Evolutionary conservation across 2,113 vertebrate species (phyloP).

Genomic region (Mustela lutreola): DNA sequence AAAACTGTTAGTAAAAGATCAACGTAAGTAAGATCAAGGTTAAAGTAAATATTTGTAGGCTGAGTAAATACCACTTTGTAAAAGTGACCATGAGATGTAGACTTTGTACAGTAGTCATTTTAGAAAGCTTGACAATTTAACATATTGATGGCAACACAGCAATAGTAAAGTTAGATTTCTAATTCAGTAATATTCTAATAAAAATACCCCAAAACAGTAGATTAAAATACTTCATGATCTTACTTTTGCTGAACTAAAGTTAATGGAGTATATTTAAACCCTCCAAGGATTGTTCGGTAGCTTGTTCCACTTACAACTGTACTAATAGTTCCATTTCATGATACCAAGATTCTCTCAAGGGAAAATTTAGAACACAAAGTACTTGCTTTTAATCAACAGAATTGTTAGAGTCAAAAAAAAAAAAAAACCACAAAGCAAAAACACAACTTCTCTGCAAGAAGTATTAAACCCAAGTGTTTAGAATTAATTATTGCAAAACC

Average conservation of each 20-base stretch:
- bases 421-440: background rate
- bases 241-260: background rate
- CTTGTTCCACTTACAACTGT: conserved; percentile 5
- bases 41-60: conserved; percentile 45
- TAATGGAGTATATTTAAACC: conserved; percentile 9
- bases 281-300: background rate
- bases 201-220: background rate
- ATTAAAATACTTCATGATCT: background rate
- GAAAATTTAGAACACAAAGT: conserved; percentile 30
- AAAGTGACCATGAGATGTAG: background rate
- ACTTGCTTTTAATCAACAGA: conserved; percentile 27
- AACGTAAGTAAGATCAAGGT: background rate
- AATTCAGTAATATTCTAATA: conserved; percentile 5
- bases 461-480: background rate
- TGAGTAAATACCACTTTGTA: background rate
- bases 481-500: conserved; percentile 18
- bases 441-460: background rate
- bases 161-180: background rate
- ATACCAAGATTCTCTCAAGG: background rate
- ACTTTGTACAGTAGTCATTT: background rate
- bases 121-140: background rate
- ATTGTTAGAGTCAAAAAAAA: background rate
- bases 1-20: conserved; percentile 23
- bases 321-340: background rate
- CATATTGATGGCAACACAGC: background rate